Conservation (phyloP, 2,888 invertebrate species). For the Parasteatoda lunata region DNA sequence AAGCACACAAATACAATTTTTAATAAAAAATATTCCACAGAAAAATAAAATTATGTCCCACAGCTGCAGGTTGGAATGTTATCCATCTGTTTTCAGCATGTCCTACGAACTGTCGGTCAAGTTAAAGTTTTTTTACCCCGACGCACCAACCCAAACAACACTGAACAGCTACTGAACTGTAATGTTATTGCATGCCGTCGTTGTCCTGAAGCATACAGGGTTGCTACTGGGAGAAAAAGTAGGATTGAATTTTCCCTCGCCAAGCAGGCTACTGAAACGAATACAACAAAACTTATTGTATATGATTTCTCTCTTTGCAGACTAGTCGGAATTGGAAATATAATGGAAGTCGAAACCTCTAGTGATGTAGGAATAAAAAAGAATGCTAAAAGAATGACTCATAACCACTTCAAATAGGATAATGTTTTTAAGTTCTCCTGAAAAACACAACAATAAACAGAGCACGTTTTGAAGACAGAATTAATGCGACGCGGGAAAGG, state of each 20-base stretch:
- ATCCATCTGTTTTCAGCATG: not conserved
- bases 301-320: constrained; percentile 17
- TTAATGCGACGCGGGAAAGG: no score
- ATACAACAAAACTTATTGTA: constrained; percentile 14
- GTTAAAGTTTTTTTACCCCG: constrained; percentile 15
- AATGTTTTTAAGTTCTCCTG: no score
- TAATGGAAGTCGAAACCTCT: not conserved
- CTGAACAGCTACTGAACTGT: constrained; percentile 37
- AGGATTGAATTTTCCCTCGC: constrained; percentile 14
- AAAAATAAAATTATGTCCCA: constrained; percentile 6
- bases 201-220: constrained; percentile 28
- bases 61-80: constrained; percentile 18
- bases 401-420: constrained; percentile 1
- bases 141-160: constrained; percentile 1
- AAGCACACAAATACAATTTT: not conserved
- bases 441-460: no score
- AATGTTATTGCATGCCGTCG: constrained; percentile 53
- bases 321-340: constrained; percentile 8
- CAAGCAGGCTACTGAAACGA: constrained; percentile 10
- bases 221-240: constrained; percentile 11
- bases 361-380: not conserved
- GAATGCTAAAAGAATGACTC: constrained; percentile 34
- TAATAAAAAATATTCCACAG: not conserved
- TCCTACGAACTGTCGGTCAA: constrained; percentile 12
- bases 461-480: no score